Base-by-base conservation (phyloP, 2,113 vertebrate species). In the Ageneiosus marmoratus region DNA sequence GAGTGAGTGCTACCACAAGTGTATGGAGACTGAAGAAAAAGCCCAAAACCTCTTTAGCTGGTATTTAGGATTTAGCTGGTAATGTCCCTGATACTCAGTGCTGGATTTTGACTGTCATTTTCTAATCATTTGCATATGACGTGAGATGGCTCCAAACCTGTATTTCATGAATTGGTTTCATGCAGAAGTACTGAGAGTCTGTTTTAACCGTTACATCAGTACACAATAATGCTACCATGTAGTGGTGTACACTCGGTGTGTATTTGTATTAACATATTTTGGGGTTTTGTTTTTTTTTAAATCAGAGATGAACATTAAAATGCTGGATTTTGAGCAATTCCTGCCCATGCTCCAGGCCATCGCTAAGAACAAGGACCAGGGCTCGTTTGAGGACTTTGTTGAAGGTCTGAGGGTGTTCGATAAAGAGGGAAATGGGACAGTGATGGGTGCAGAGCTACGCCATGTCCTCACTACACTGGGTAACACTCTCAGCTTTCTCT, bases 341-440 rank as follows among this genome's bases (percentile, higher is more conserved):
- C 93, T 99, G 90, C 97, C 97, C 83, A 99, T 98, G 97, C 94
- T 98, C 90, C 97, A 98, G 69, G 95, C 96, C 8, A 95, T 99
- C 44, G 95, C 96, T 79, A 99, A 98, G 93, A 98, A 98, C 93
- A 98, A 98, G 93, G 97, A 99, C 90, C 96, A 97, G 90, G 97
- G 97, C 75, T 96, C 95, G 75, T 96, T 96, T 32, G 97, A 99
- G 89, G 97, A 98, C 83, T 98, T 97, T 4, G 95, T 97, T 0
- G 97, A 99, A 91, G 97, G 97, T 65, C 94, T 99, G 56, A 90
- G 96, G 63, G 97, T 98, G 46, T 98, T 99, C 63, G 97, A 99
- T 94, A 98, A 99, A 88, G 97, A 99, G 90, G 97, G 96, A 87
- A 98, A 99, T 0, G 97, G 97, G 83, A 98, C 96, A 0, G 96